Conservation (phyloP, 2,888 invertebrate genomes). For the Fissipunctia ypsillon region DNA sequence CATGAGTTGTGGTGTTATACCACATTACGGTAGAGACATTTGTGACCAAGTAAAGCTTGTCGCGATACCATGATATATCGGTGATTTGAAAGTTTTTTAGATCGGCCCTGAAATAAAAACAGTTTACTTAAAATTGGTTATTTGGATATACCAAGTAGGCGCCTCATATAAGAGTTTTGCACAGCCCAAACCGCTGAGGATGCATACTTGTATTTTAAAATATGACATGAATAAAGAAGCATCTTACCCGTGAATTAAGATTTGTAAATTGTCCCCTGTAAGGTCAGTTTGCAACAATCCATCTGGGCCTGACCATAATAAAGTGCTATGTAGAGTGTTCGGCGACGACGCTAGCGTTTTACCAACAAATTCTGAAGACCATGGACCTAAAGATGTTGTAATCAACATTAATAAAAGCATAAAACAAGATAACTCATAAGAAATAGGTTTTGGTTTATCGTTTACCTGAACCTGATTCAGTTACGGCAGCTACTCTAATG, state of each 20-base stretch:
- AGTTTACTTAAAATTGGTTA: not conserved
- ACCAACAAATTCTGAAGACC: slow-evolving; percentile 94
- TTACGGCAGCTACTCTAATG: slow-evolving; percentile 95
- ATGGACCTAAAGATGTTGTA: slow-evolving; percentile 91
- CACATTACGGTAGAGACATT: slow-evolving; percentile 93
- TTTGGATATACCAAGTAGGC: not conserved
- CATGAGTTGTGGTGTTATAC: slow-evolving; percentile 92
- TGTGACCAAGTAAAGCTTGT: slow-evolving; percentile 93
- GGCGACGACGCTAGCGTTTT: slow-evolving; percentile 91
- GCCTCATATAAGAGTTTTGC: not conserved
- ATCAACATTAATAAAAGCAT: not conserved
- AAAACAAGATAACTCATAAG: not conserved
- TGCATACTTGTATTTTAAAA: not conserved
- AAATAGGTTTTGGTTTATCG: not conserved
- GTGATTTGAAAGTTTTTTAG: slow-evolving; percentile 92
- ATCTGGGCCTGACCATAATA: slow-evolving; percentile 94
- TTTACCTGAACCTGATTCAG: slow-evolving; percentile 92
- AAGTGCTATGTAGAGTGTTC: slow-evolving; percentile 90
- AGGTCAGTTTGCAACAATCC: slow-evolving; percentile 95
- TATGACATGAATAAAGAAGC: not conserved
- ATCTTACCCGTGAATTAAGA: slow-evolving; percentile 90
- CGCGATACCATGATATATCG: slow-evolving; percentile 95
- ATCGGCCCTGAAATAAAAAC: slow-evolving; percentile 74
- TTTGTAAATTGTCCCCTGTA: slow-evolving; percentile 94
- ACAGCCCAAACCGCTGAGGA: too few relatives aligned